Evolutionary conservation across 2,888 invertebrate species (phyloP).

Genomic region (Leucoma salicis): DNA sequence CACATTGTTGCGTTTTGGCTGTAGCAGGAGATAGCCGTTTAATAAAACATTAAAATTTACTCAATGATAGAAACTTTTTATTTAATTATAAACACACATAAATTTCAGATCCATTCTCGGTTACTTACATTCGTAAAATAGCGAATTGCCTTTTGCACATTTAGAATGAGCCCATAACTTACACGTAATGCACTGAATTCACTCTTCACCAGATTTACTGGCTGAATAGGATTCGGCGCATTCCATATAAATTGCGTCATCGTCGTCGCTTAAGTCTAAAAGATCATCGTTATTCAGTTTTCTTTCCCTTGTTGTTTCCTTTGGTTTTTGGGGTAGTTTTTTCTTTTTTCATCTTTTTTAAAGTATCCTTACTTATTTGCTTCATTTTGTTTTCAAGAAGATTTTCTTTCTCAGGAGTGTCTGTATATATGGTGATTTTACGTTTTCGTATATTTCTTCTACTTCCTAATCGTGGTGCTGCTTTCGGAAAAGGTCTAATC

Average conservation of each 20-base stretch:
- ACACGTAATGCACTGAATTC: conserved; percentile 8
- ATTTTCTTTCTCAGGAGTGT: conserved; percentile 15
- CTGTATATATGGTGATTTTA: conserved; percentile 11
- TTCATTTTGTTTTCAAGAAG: conserved; percentile 14
- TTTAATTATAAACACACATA: conserved; percentile 3
- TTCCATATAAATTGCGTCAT: conserved; percentile 13
- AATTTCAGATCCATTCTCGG: conserved; percentile 2
- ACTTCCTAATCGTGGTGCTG: conserved; percentile 9
- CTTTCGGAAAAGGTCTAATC: conserved; percentile 11
- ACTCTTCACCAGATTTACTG: conserved; percentile 11
- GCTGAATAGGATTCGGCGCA: conserved; percentile 13
- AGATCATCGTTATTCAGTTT: conserved; percentile 3
- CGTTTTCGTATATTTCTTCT: conserved; percentile 9
- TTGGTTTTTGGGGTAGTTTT: conserved; percentile 10
- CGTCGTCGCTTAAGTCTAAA: conserved; percentile 6
- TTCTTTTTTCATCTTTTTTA: conserved; percentile 9
- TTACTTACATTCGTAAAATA: conserved; percentile 10
- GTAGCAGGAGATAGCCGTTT: conserved; percentile 2
- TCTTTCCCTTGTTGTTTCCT: conserved; percentile 1
- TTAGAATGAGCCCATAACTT: conserved; percentile 11
- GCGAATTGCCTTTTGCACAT: conserved; percentile 8
- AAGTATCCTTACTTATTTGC: conserved; percentile 3
- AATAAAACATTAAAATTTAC: conserved; percentile 8
- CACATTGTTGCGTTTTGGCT: no score
- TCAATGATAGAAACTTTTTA: conserved; percentile 7